phyloP scores from a whole-genome alignment of 2,113 vertebrate genomes.

The Colinus virginianus region DNA sequence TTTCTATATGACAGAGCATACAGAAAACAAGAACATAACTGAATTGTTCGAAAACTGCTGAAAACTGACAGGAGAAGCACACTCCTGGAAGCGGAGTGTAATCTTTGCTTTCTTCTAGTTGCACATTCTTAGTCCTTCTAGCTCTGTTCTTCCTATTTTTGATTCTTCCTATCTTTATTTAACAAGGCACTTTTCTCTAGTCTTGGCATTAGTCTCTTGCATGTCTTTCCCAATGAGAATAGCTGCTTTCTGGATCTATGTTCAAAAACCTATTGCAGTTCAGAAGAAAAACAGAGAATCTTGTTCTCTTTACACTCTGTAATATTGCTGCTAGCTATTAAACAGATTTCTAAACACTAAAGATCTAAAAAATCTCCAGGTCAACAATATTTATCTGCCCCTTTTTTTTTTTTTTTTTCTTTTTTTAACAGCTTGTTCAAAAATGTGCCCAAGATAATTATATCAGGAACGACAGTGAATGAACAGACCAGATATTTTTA shows the following conservation, averaged over 20 bases:
- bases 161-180: neutral
- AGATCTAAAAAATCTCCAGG: neutral
- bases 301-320: neutral
- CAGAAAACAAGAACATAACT: neutral
- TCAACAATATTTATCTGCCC: neutral
- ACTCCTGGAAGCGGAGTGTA: neutral
- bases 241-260: neutral
- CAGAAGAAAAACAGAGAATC: neutral
- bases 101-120: neutral
- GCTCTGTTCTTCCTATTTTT: neutral
- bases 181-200: neutral
- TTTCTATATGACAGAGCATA: neutral
- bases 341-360: slow-evolving; percentile 3
- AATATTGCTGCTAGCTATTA: neutral
- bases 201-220: neutral
- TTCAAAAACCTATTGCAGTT: neutral
- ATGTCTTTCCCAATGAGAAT: neutral
- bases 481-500: neutral
- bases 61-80: neutral
- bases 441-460: slow-evolving; percentile 16
- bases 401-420: neutral
- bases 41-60: neutral
- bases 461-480: neutral
- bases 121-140: neutral
- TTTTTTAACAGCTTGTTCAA: neutral